Evolutionary conservation across 1,140 invertebrate species (phyloP).

Genomic region (Lepidurus packardi): DNA sequence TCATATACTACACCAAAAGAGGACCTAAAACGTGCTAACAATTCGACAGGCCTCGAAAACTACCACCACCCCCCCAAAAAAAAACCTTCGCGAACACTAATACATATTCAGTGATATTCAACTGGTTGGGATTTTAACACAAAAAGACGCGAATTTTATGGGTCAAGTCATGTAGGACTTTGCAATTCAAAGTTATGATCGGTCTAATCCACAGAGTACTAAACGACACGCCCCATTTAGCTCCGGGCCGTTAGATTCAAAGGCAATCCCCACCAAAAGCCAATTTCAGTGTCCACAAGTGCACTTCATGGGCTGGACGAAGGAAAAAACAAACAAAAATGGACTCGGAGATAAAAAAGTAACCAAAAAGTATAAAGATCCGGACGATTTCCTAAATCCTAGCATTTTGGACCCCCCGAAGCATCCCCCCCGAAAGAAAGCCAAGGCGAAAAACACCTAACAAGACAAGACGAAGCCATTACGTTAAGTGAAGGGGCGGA

Average conservation of each 20-base stretch:
- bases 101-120: background rate
- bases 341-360: background rate
- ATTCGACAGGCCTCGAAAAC: too few species aligned
- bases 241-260: background rate
- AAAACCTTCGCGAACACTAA: too few species aligned
- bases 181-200: background rate
- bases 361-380: background rate
- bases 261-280: background rate
- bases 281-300: background rate
- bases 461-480: constrained; percentile 15
- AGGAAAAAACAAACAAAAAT: background rate
- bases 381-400: background rate
- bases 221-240: background rate
- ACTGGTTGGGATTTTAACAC: background rate
- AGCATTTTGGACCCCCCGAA: background rate
- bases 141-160: background rate
- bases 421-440: background rate
- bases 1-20: too few species aligned
- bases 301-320: background rate
- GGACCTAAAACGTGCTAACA: too few species aligned
- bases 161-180: background rate
- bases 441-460: background rate
- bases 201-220: background rate
- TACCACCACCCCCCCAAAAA: too few species aligned
- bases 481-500: background rate